phyloP scores from a whole-genome alignment of 2,888 invertebrate species.

The Macrosoma leucophasiata region DNA sequence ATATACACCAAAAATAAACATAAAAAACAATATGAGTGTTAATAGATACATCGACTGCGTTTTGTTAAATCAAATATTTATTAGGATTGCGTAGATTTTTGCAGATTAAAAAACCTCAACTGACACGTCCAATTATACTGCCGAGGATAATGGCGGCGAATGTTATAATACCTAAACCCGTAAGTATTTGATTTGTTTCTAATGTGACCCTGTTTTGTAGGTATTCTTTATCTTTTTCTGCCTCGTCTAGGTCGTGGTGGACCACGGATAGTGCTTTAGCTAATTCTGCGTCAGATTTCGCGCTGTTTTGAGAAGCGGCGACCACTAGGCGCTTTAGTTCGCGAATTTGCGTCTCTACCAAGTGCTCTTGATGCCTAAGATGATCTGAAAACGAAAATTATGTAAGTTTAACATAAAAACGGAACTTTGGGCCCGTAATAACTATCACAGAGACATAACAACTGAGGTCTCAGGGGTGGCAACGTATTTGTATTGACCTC shows the following conservation, averaged over 20 bases:
- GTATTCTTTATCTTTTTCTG: constrained; percentile 34
- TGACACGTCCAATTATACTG: constrained; percentile 51
- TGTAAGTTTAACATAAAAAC: constrained; percentile 7
- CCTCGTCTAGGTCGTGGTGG: constrained; percentile 58
- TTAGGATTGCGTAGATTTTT: no score
- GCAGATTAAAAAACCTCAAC: no score
- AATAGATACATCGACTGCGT: no score
- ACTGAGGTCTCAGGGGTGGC: no score
- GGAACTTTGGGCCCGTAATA: no score
- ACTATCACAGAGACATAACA: no score
- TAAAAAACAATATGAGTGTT: no score
- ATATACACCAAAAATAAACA: no score
- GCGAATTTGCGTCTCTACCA: constrained; percentile 46
- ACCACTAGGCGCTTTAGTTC: constrained; percentile 53
- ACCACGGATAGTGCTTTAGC: constrained; percentile 54
- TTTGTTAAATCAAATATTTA: no score
- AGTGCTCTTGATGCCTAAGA: constrained; percentile 53
- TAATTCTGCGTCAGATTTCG: constrained; percentile 58
- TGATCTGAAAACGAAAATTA: constrained; percentile 44
- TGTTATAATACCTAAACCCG: constrained; percentile 50
- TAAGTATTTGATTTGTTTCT: constrained; percentile 53
- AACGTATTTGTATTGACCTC: no score
- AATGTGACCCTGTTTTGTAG: constrained; percentile 34
- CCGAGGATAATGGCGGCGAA: constrained; percentile 54
- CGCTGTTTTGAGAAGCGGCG: constrained; percentile 50